A percentile compares a stretch with the other conserved stretches of the same genome.
Evolutionary conservation across 2,888 invertebrate genomes (phyloP).

Genomic region (Mythimna albipuncta): DNA sequence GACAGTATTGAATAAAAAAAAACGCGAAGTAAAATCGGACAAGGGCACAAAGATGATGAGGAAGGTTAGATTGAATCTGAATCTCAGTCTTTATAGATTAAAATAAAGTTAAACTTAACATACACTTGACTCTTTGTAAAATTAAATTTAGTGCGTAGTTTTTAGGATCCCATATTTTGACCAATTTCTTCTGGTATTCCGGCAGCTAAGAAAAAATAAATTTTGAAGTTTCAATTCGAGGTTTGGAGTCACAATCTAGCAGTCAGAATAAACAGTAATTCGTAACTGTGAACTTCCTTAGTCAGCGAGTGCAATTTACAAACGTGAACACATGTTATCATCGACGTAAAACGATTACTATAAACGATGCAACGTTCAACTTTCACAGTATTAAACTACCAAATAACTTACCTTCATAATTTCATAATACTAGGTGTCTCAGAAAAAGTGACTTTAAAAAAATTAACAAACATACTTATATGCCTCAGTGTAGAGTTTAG

Average conservation of each 20-base stretch:
- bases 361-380: conserved; percentile 42
- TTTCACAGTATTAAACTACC: conserved; percentile 27
- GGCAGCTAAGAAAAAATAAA: no score
- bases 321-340: conserved; percentile 46
- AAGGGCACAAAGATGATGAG: no score
- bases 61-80: no score
- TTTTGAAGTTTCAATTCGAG: neutral
- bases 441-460: no score
- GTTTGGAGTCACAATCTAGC: neutral
- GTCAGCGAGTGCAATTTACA: conserved; percentile 21
- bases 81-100: neutral
- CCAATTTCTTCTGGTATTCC: neutral
- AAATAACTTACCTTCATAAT: neutral
- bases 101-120: neutral
- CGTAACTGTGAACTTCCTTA: conserved; percentile 30
- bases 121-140: neutral
- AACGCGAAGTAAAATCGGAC: no score
- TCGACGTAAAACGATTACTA: conserved; percentile 32
- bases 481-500: no score
- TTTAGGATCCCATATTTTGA: neutral
- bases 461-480: no score
- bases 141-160: neutral
- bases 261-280: neutral
- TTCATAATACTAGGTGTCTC: neutral
- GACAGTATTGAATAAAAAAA: no score